A percentile compares a stretch with the other conserved stretches of the same genome.
Evolutionary conservation across 2,888 invertebrate genomes (phyloP).

Genomic region (Acronicta alni): DNA sequence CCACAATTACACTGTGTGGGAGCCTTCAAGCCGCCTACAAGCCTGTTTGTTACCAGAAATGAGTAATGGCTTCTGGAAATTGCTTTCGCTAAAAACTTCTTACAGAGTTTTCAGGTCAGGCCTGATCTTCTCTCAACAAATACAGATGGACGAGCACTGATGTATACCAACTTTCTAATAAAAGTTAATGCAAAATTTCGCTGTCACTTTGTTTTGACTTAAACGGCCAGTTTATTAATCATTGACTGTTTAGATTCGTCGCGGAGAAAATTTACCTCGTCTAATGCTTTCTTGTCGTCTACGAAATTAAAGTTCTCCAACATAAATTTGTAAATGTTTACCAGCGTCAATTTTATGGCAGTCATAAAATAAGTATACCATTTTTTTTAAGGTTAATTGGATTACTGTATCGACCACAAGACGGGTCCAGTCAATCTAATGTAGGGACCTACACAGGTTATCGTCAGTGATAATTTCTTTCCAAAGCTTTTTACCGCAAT

Average conservation of each 20-base stretch:
- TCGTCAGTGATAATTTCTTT: too few species aligned
- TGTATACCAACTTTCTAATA: slow-evolving; percentile 67
- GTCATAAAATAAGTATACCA: too few species aligned
- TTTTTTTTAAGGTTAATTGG: too few species aligned
- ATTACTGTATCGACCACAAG: too few species aligned
- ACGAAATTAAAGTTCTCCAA: slow-evolving; percentile 20
- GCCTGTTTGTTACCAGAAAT: slow-evolving; percentile 74
- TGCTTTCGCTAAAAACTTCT: slow-evolving; percentile 82
- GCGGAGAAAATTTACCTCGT: too few species aligned
- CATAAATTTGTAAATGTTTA: slow-evolving; percentile 15
- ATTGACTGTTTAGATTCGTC: slow-evolving; percentile 46
- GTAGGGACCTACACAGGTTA: too few species aligned
- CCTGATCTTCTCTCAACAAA: slow-evolving; percentile 73
- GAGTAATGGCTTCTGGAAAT: slow-evolving; percentile 85
- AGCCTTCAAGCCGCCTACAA: slow-evolving; percentile 47
- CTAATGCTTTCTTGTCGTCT: slow-evolving; percentile 2
- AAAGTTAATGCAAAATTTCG: slow-evolving; percentile 71
- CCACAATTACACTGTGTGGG: slow-evolving; percentile 60
- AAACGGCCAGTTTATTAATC: slow-evolving; percentile 61
- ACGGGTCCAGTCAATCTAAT: too few species aligned
- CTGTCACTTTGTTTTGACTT: slow-evolving; percentile 77
- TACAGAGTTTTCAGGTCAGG: slow-evolving; percentile 79
- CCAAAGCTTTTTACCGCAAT: too few species aligned
- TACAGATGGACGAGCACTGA: slow-evolving; percentile 67
- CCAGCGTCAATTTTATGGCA: slow-evolving; percentile 6